A percentile compares a stretch with the other conserved stretches of the same genome.
Evolutionary conservation across 2,797 vertebrate genomes (phyloP).

Genomic region (Danio choprae): DNA sequence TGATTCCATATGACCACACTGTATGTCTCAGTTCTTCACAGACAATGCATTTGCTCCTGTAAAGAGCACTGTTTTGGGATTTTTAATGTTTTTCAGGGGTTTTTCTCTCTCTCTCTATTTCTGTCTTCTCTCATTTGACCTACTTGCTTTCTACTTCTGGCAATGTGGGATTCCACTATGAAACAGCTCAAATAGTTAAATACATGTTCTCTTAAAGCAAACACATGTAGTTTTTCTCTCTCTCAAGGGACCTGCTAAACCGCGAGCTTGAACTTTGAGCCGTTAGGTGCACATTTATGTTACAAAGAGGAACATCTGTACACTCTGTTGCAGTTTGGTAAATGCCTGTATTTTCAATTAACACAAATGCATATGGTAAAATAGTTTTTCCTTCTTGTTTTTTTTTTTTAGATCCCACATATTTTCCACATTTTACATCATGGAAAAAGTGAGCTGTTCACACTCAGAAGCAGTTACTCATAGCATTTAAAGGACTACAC

Average conservation of each 20-base stretch:
- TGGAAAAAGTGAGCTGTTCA: conserved; percentile 55
- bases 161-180: background rate
- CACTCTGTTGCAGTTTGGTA: conserved; percentile 38
- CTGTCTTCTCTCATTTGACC: conserved; percentile 22
- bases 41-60: background rate
- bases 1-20: background rate
- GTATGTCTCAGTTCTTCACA: background rate
- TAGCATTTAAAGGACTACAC: conserved; percentile 12
- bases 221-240: background rate
- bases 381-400: background rate
- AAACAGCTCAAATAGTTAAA: background rate
- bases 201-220: background rate
- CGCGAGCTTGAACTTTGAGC: background rate
- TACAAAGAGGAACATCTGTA: background rate
- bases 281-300: conserved; percentile 1
- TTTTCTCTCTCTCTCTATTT: background rate
- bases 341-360: conserved; percentile 37
- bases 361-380: conserved; percentile 40
- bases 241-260: conserved; percentile 8
- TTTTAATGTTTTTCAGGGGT: background rate
- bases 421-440: conserved; percentile 22
- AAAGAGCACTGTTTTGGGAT: background rate
- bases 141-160: conserved; percentile 12
- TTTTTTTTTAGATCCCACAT: conserved; percentile 26
- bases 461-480: conserved; percentile 52